phyloP scores from a whole-genome alignment of 2,113 vertebrate genomes.

The Beaufortia kweichowensis region DNA sequence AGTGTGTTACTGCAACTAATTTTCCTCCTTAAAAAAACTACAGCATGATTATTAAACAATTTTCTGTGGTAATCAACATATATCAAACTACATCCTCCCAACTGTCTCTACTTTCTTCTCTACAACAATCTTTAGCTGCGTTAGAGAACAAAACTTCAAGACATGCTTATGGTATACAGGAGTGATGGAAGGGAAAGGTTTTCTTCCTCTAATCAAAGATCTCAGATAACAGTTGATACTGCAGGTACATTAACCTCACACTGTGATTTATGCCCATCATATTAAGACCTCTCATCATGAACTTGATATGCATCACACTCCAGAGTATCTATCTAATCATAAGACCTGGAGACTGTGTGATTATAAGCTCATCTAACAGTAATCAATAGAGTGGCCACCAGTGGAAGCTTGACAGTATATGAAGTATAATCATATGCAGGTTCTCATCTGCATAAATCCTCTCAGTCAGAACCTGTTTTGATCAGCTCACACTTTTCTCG shows the following conservation, averaged over 20 bases:
- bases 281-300: slow-evolving; percentile 25
- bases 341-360: slow-evolving; percentile 14
- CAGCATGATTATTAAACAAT: no score
- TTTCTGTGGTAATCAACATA: no score
- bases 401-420: slow-evolving; percentile 6
- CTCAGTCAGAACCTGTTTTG: background rate
- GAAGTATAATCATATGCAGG: slow-evolving; percentile 21
- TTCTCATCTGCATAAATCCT: slow-evolving; percentile 18
- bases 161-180: background rate
- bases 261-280: slow-evolving; percentile 1
- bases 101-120: no score
- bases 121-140: no score
- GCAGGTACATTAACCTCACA: slow-evolving; percentile 24
- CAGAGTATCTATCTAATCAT: slow-evolving; percentile 31
- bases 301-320: slow-evolving; percentile 6
- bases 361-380: slow-evolving; percentile 22
- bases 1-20: no score
- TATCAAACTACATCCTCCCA: no score
- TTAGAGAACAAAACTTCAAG: background rate
- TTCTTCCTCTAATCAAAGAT: slow-evolving; percentile 19
- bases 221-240: slow-evolving; percentile 22
- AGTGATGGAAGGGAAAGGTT: background rate
- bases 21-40: no score
- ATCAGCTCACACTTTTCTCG: slow-evolving; percentile 1
- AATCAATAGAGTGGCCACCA: slow-evolving; percentile 24